Conservation (phyloP, 2,113 vertebrate species). For the Pelmatolapia mariae region DNA sequence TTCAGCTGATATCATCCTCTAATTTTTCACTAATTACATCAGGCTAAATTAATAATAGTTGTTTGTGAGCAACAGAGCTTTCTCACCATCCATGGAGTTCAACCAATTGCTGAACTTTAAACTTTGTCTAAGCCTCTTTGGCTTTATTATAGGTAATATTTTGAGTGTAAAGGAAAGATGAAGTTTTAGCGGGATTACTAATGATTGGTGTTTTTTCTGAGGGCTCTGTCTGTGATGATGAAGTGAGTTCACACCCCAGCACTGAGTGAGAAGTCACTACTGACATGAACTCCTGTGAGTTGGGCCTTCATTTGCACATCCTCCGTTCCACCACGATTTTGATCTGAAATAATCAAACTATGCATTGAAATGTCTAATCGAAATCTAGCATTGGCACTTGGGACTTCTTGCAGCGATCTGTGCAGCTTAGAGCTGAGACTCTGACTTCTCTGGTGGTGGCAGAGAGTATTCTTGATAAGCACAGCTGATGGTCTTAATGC, state of each 20-base stretch:
- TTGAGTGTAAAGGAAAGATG: not conserved
- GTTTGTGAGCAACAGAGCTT: not conserved
- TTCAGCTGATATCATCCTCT: not conserved
- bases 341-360: not conserved
- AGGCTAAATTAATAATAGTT: not conserved
- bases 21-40: not conserved
- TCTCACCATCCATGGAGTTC: not conserved
- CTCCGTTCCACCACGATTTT: not conserved
- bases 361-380: not conserved
- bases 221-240: not conserved
- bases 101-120: not conserved
- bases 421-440: not conserved
- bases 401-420: not conserved
- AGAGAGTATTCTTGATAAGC: slow-evolving; percentile 27
- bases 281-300: not conserved
- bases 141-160: not conserved
- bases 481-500: slow-evolving; percentile 18
- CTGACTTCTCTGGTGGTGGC: not conserved
- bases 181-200: accelerated
- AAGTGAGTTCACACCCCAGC: not conserved
- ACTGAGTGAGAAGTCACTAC: not conserved
- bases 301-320: not conserved
- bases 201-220: not conserved
- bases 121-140: not conserved
- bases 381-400: not conserved